phyloP scores from a whole-genome alignment of 2,888 invertebrate genomes.

The Phengaris alcon region DNA sequence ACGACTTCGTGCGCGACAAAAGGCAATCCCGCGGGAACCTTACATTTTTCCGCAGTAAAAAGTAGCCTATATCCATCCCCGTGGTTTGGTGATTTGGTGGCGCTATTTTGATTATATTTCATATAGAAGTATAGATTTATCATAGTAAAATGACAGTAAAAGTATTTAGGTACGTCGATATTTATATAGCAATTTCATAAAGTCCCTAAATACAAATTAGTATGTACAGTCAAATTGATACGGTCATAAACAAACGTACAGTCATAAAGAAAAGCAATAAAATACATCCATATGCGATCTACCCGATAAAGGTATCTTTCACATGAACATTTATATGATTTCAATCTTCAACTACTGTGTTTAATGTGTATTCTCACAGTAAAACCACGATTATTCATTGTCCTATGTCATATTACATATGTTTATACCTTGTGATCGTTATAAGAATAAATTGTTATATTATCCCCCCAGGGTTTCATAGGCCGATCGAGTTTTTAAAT shows the following conservation, averaged over 20 bases:
- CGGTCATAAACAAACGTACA: slow-evolving; percentile 1
- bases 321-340: slow-evolving; percentile 17
- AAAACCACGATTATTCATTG: slow-evolving; percentile 6
- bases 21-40: no score
- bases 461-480: background rate
- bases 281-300: slow-evolving; percentile 19
- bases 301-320: slow-evolving; percentile 17
- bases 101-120: no score
- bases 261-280: slow-evolving; percentile 12
- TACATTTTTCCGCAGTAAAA: no score
- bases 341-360: slow-evolving; percentile 16
- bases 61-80: no score
- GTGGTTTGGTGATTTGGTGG: no score
- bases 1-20: no score
- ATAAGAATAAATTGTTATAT: background rate
- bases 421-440: slow-evolving; percentile 3
- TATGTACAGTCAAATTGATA: background rate
- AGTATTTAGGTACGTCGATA: no score
- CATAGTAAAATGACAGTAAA: no score
- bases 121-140: no score
- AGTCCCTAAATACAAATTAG: background rate
- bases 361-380: slow-evolving; percentile 16
- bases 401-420: slow-evolving; percentile 9
- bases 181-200: background rate
- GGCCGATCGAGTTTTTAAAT: background rate